Evolutionary conservation across 2,113 vertebrate genomes (phyloP).

Genomic region (rabbit (Oryctolagus cuniculus)): DNA sequence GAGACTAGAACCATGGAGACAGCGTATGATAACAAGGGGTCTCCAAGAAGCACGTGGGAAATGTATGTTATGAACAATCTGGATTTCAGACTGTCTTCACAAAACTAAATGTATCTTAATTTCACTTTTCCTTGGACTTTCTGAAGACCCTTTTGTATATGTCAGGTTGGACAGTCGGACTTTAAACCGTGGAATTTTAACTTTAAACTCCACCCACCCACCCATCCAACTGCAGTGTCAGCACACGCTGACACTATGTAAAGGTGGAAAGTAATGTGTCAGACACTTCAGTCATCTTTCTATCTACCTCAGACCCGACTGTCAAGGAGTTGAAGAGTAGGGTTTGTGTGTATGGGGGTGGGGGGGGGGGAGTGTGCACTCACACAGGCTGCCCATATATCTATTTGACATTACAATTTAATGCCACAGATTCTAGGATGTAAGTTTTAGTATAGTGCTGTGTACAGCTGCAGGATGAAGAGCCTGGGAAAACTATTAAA

Average conservation of each 20-base stretch:
- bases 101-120: too few relatives aligned
- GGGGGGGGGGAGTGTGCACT: neutral
- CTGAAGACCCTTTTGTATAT: neutral
- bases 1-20: constrained; percentile 4
- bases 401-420: neutral
- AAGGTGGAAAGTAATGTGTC: neutral
- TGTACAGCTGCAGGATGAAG: constrained; percentile 13
- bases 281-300: neutral
- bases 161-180: neutral
- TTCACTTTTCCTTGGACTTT: too few relatives aligned
- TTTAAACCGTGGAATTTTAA: constrained; percentile 16
- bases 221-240: neutral
- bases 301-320: neutral
- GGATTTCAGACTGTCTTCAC: too few relatives aligned
- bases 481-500: neutral
- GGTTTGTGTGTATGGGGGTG: neutral
- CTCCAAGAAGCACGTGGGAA: too few relatives aligned
- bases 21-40: neutral
- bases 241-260: neutral
- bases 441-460: constrained; percentile 8
- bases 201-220: neutral
- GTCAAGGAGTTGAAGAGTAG: neutral
- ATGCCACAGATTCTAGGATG: neutral
- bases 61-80: too few relatives aligned
- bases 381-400: neutral